These are phyloP conservation scores for Onchidella celtica DNA, from an alignment of 2,888 invertebrate species.

Conservation along the genomic window DNA sequence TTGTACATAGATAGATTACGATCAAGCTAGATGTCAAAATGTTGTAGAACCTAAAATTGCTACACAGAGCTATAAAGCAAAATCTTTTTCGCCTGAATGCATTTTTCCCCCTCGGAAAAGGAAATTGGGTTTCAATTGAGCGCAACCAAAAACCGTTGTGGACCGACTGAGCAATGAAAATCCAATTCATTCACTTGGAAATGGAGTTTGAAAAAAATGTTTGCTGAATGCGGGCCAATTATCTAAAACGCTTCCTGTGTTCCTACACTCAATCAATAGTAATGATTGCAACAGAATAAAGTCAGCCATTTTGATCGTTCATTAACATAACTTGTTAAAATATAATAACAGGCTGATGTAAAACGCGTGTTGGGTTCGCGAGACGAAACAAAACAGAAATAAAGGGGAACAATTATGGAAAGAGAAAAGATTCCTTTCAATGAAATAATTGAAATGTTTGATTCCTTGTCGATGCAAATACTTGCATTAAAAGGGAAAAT, in stretches of 20 bases:
- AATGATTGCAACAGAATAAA: conserved; percentile 4
- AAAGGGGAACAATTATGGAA: conserved; percentile 31
- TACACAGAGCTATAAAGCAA: background rate
- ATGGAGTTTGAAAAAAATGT: background rate
- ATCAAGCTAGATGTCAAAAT: background rate
- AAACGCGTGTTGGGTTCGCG: conserved; percentile 32
- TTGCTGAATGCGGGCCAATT: conserved; percentile 36
- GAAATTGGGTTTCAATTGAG: conserved; percentile 36
- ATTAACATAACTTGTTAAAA: conserved; percentile 41
- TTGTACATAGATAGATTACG: too few species aligned
- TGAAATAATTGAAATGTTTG: conserved; percentile 38
- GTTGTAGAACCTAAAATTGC: background rate
- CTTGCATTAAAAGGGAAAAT: background rate
- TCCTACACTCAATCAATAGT: conserved; percentile 7
- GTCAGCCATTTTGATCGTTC: background rate
- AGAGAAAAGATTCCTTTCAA: background rate
- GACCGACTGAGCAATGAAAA: conserved; percentile 10
- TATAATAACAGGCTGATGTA: conserved; percentile 36
- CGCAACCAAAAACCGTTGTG: background rate
- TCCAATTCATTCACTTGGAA: conserved; percentile 31
- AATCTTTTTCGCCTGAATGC: background rate
- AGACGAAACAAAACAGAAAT: conserved; percentile 3
- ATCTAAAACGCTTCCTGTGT: conserved; percentile 47
- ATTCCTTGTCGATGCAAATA: conserved; percentile 24
- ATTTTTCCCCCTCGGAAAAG: background rate